Conservation (phyloP, 2,797 vertebrate species). For the Tokudaia tokunoshimensis region DNA sequence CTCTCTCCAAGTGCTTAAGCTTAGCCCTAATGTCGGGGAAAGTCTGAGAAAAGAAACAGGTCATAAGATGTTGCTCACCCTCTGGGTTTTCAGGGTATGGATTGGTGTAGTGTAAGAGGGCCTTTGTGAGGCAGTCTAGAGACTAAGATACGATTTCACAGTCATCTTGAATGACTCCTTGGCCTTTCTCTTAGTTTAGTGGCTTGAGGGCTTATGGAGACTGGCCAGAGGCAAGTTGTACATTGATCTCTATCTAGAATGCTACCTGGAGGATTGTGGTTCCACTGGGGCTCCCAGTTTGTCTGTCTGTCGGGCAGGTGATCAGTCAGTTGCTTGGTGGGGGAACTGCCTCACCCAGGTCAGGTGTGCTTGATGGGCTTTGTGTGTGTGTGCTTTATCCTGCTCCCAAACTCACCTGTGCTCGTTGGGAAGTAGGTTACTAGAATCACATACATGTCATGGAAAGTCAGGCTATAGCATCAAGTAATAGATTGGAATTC, state of each 20-base stretch:
- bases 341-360: background rate
- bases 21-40: background rate
- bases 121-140: background rate
- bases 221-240: background rate
- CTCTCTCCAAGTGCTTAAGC: background rate
- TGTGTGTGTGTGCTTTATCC: background rate
- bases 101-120: background rate
- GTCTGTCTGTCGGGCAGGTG: background rate
- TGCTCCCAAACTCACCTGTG: background rate
- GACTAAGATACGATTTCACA: background rate
- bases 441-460: background rate
- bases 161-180: background rate
- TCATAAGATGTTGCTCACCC: background rate
- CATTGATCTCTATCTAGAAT: background rate
- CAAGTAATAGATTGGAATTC: background rate
- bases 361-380: background rate
- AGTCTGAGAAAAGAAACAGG: background rate
- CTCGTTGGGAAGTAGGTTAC: background rate
- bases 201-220: background rate
- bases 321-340: background rate
- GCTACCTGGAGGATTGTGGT: background rate
- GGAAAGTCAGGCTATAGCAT: background rate
- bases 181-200: background rate
- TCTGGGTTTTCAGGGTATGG: background rate
- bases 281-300: background rate